phyloP scores from a whole-genome alignment of 1,140 invertebrate genomes.

The Ceratina calcarata region DNA sequence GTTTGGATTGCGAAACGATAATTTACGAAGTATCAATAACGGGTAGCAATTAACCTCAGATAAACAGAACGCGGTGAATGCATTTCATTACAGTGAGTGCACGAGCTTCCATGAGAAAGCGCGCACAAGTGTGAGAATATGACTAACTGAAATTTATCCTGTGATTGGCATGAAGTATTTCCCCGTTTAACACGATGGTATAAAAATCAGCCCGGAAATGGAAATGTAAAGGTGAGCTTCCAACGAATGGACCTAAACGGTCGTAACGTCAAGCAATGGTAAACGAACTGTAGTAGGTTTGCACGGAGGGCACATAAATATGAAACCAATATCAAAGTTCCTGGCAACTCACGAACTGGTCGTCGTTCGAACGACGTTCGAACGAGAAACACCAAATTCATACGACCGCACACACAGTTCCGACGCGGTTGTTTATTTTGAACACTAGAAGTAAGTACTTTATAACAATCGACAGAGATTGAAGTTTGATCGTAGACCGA shows the following conservation, averaged over 20 bases:
- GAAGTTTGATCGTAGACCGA: neutral
- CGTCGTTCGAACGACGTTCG: neutral
- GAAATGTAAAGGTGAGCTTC: too few species aligned
- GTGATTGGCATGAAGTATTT: too few species aligned
- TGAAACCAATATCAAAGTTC: neutral
- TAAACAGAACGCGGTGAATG: conserved; percentile 7
- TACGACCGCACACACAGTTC: neutral
- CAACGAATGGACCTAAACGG: too few species aligned
- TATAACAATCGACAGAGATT: conserved; percentile 1
- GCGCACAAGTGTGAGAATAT: too few species aligned
- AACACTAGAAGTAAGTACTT: too few species aligned
- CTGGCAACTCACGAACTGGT: neutral
- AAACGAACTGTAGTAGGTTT: too few species aligned
- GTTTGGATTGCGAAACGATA: neutral
- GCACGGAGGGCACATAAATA: neutral
- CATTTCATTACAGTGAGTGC: neutral
- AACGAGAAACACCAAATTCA: neutral
- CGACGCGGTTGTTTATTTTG: neutral
- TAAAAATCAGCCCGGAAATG: too few species aligned
- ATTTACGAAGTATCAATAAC: conserved; percentile 6
- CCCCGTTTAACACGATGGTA: too few species aligned
- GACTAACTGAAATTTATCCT: neutral
- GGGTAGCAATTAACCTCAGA: neutral
- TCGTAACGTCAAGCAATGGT: too few species aligned
- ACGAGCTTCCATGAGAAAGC: neutral